Base-by-base conservation (phyloP, 2,113 vertebrate species). In the Hystrix brachyura region DNA sequence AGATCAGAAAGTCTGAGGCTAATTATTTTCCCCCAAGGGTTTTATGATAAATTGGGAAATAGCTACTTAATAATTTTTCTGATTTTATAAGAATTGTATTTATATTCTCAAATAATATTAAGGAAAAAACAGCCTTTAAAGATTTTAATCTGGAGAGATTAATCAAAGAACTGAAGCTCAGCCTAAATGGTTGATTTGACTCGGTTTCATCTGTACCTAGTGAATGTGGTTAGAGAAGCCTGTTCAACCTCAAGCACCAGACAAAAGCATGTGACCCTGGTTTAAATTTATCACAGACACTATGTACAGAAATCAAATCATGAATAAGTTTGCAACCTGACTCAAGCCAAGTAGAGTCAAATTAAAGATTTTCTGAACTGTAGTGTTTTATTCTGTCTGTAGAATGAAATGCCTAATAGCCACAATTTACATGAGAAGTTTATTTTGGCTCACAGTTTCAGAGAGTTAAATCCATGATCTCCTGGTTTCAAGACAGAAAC, bases 1-100 rank as follows among this genome's bases (percentile, higher is more conserved):
- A 78, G 2, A 13, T 96, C 38, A 71, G 34, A 76, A 95, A 81
- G 10, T 72, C 62, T 93, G 7, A 93, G 6, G 48, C 46, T 91
- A 91, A 78, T 65, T 60, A 87, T 87, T 64, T 93, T 27, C 2
- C 4, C 38, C 7, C 48, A 25, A 64, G 32, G 1, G 6, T 62
- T 87, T 95, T 92, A 64, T 90, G 27, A 91, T 86, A 65, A 84
- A 93, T 94, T 65, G 18, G 71, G n/a, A 84, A 38, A 59, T 46
- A 67, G 80, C 18, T 59, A 34, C 43, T 60, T 46, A 21, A 51
- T 60, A 80, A 62, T 86, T 71, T 95, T 86, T 90, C 62, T 65
- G 38, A 55, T 65, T 93, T 93, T 81, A 71, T 55, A 59, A 91
- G n/a, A 92, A 82, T n/a, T 76, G 11, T 23, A 76, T 91, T 81